A percentile compares a stretch with the other conserved stretches of the same genome.
Evolutionary conservation across 2,113 vertebrate species (phyloP).

Genomic region (Prunella fulvescens): DNA sequence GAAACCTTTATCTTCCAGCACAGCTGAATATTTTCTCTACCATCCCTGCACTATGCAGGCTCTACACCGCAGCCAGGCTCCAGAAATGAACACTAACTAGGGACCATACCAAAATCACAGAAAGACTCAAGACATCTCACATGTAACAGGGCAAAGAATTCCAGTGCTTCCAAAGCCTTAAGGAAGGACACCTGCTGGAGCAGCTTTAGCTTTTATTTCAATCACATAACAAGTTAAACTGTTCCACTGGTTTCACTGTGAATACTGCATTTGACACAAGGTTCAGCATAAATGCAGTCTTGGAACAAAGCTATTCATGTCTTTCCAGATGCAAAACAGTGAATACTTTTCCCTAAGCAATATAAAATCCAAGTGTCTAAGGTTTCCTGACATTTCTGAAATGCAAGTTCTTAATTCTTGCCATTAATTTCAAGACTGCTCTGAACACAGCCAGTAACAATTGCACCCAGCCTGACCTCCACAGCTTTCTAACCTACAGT

Average conservation of each 20-base stretch:
- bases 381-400: background rate
- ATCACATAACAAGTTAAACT: background rate
- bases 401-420: background rate
- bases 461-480: background rate
- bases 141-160: background rate
- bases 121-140: background rate
- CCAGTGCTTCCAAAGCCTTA: background rate
- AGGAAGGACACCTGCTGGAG: background rate
- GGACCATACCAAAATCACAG: background rate
- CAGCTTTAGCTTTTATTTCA: background rate
- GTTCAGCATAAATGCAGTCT: background rate
- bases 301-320: background rate
- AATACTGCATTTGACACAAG: background rate
- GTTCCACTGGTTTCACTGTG: background rate
- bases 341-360: background rate
- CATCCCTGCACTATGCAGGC: background rate
- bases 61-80: background rate
- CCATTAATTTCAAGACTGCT: background rate
- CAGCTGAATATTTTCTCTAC: background rate
- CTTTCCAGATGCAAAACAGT: background rate
- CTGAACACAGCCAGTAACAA: background rate
- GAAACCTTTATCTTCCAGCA: background rate
- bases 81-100: background rate
- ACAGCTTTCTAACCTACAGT: background rate
- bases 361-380: background rate